These are phyloP conservation scores for Lynx canadensis DNA, from an alignment of 2,113 vertebrate genomes.

Conservation along the genomic window DNA sequence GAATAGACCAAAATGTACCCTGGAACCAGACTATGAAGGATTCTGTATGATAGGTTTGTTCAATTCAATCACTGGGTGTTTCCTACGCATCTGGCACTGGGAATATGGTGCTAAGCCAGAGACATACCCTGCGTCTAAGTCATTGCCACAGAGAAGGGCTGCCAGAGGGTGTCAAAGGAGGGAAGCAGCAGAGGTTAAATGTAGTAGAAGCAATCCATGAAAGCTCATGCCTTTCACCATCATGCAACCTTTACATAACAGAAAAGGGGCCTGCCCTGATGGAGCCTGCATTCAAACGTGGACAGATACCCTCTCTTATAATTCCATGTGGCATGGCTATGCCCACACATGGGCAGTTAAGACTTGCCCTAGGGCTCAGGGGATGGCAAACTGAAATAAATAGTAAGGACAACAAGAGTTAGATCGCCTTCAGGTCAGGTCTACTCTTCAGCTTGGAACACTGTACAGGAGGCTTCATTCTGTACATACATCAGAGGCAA, in stretches of 20 bases:
- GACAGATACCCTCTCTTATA: neutral
- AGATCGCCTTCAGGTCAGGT: neutral
- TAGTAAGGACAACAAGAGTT: neutral
- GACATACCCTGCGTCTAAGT: neutral
- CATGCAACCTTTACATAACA: neutral
- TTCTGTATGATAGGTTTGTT: neutral
- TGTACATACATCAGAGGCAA: neutral
- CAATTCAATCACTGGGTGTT: neutral
- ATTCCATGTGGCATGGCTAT: neutral
- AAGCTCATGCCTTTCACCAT: neutral
- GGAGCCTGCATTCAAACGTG: neutral
- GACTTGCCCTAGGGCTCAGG: neutral
- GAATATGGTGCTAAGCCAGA: neutral
- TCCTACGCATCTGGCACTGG: neutral
- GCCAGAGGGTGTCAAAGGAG: neutral
- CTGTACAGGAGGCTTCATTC: neutral
- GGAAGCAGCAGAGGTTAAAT: neutral
- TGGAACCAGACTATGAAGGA: neutral
- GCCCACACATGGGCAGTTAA: neutral
- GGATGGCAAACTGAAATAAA: neutral
- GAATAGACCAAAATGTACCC: neutral
- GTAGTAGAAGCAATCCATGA: neutral
- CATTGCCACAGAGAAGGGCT: neutral
- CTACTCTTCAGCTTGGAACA: neutral
- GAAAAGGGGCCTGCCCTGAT: neutral